A percentile compares a stretch with the other conserved stretches of the same genome.
These are phyloP conservation scores for Catharus minimus DNA, from an alignment of 2,113 vertebrate species.

Conservation along the genomic window DNA sequence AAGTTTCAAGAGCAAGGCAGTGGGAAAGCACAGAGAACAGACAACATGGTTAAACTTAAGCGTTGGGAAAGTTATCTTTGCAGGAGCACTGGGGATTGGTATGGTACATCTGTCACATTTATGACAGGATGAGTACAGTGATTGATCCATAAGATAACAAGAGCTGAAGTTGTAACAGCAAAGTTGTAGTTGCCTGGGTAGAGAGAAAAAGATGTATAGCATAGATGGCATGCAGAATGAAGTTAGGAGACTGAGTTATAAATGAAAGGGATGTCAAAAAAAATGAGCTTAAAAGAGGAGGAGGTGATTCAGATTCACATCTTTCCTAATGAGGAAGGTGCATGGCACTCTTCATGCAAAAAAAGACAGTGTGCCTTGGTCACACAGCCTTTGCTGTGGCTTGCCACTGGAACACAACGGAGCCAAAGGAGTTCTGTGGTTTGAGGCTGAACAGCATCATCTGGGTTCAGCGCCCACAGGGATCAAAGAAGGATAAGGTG, in stretches of 20 bases:
- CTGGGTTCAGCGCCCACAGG: background rate
- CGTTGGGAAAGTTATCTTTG: slow-evolving; percentile 36
- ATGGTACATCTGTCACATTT: slow-evolving; percentile 23
- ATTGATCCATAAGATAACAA: slow-evolving; percentile 37
- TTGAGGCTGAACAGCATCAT: fast-evolving
- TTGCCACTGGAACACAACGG: background rate
- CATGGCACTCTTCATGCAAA: background rate
- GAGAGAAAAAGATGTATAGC: background rate
- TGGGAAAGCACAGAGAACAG: slow-evolving; percentile 16
- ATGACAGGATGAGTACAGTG: slow-evolving; percentile 21
- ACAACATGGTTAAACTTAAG: background rate
- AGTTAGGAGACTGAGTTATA: background rate
- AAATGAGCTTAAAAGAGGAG: background rate
- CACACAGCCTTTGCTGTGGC: background rate
- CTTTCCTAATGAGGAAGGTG: background rate
- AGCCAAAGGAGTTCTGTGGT: background rate
- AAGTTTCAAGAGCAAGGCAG: background rate
- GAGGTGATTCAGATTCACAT: background rate
- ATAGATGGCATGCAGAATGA: background rate
- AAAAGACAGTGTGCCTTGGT: background rate
- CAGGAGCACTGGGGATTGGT: slow-evolving; percentile 6
- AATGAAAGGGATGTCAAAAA: background rate
- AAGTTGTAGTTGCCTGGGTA: slow-evolving; percentile 1
- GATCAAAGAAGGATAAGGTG: background rate
- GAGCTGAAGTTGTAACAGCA: slow-evolving; percentile 4